Evolutionary conservation across 2,113 vertebrate genomes (phyloP).

Genomic region (Thomomys bottae): DNA sequence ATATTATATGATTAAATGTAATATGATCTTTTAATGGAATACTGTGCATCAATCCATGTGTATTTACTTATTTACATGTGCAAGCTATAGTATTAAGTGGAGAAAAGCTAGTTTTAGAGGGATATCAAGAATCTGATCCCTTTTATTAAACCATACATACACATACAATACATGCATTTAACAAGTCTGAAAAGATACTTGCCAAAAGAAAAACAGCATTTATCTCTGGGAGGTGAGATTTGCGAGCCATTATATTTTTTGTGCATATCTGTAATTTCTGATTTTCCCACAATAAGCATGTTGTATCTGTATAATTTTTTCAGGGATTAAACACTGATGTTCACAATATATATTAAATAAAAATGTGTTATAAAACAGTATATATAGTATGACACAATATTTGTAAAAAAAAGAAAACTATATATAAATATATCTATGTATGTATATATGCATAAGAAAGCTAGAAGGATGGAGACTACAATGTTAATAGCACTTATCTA

Average conservation of each 20-base stretch:
- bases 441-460: slow-evolving; percentile 78
- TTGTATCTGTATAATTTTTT: slow-evolving; percentile 77
- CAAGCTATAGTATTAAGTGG: neutral
- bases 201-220: slow-evolving; percentile 49
- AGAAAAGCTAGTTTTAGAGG: slow-evolving; percentile 5
- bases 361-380: slow-evolving; percentile 72
- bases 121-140: neutral
- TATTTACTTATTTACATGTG: slow-evolving; percentile 36
- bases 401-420: slow-evolving; percentile 78
- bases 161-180: slow-evolving; percentile 29
- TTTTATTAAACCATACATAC: slow-evolving; percentile 27
- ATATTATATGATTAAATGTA: slow-evolving; percentile 7
- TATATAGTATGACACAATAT: slow-evolving; percentile 80
- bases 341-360: slow-evolving; percentile 75
- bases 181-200: slow-evolving; percentile 35
- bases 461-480: slow-evolving; percentile 71
- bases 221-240: slow-evolving; percentile 77
- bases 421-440: slow-evolving; percentile 78
- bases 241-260: slow-evolving; percentile 71
- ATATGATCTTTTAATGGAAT: slow-evolving; percentile 16
- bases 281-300: slow-evolving; percentile 78
- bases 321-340: slow-evolving; percentile 78
- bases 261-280: slow-evolving; percentile 75
- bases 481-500: slow-evolving; percentile 77
- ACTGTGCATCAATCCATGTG: neutral